Conservation (phyloP, 2,797 vertebrate genomes). For the Semaprochilodus insignis region DNA sequence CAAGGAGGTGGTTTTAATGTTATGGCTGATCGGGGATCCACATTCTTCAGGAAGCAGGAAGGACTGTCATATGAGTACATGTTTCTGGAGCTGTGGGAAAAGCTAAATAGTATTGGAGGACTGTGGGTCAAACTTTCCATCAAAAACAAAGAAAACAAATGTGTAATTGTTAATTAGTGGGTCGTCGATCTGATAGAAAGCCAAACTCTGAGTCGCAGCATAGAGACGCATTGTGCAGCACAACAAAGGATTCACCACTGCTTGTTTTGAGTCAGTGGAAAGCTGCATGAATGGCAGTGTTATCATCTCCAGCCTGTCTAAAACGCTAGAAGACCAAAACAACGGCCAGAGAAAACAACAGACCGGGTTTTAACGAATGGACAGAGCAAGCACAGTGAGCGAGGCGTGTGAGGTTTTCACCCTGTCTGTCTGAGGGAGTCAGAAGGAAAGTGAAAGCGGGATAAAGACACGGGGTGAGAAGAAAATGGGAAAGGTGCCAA, state of each 20-base stretch:
- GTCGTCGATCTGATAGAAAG: slow-evolving; percentile 69
- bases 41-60: background rate
- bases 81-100: slow-evolving; percentile 1
- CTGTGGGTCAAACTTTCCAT: slow-evolving; percentile 66
- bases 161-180: slow-evolving; percentile 75
- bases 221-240: slow-evolving; percentile 73
- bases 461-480: background rate
- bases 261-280: slow-evolving; percentile 48
- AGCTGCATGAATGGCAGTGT: slow-evolving; percentile 27
- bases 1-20: background rate
- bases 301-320: slow-evolving; percentile 44
- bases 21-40: background rate
- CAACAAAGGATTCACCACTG: slow-evolving; percentile 72
- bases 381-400: slow-evolving; percentile 25
- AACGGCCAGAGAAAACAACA: slow-evolving; percentile 53
- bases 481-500: background rate
- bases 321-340: slow-evolving; percentile 42
- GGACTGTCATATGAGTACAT: background rate
- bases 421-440: background rate
- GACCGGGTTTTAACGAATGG: slow-evolving; percentile 32
- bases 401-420: slow-evolving; percentile 23
- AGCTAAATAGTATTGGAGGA: slow-evolving; percentile 7
- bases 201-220: slow-evolving; percentile 69
- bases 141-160: slow-evolving; percentile 67
- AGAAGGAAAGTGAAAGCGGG: background rate